Evolutionary conservation across 2,888 invertebrate genomes (phyloP), one percentile per base, ranked within the genome.

Genomic region (Hyles lineata): DNA sequence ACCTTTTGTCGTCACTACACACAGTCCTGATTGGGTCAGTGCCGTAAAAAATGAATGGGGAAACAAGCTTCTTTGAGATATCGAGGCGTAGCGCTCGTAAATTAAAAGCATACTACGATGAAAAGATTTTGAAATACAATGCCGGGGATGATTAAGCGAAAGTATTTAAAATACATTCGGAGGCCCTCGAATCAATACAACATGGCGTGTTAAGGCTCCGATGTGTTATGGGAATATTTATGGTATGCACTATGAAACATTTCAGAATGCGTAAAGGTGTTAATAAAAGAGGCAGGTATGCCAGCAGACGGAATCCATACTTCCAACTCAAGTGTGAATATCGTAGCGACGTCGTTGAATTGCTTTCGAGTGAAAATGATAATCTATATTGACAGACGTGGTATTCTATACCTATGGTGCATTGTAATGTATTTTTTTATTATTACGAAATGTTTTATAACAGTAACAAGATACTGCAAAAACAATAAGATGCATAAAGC

Each of bases 91-190:
- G 61, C 70, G 73, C 62, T 73, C 59, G 43, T 73, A 75, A 77
- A 76, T 76, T 74, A 74, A 75, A 77, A 78, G 75, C 72, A 77
- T 77, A 76, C 75, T 74, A 61, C 70, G 35, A 50, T 35, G 25
- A 70, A 72, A 74, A 75, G 77, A 71, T 76, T 72, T 73, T 67
- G 70, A 25, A 71, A 73, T 72, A 62, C 73, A 73, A 72, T 72
- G 75, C 71, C 11, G 72, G 55, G 32, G 72, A 77, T 77, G 76
- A 78, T 76, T 76, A 75, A 74, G 75, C 59, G 73, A 74, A 74
- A 62, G 58, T 73, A 73, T 76, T 74, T 73, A 72, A 72, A 67
- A 72, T 72, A 75, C 73, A 76, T 77, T 63, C 72, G 70, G 62
- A 74, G 43, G 67, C 21, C n/a, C 72, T 73, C 74, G 35, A 73